Evolutionary conservation across 2,113 vertebrate species (phyloP).

Genomic region (Apodemus sylvaticus): DNA sequence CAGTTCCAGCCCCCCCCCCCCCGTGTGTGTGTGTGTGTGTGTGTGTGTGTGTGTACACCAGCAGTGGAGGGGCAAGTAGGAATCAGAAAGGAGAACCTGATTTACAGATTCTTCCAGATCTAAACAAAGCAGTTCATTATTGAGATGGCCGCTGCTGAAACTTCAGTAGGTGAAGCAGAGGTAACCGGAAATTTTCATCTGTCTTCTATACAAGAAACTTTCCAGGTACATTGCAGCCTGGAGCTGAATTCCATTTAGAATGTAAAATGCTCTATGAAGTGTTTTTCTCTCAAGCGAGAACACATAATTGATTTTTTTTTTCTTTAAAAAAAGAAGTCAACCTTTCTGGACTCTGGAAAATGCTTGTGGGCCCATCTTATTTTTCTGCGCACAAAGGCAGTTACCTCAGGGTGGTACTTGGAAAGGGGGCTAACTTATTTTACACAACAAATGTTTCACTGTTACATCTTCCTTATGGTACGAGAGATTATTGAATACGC

Average conservation of each 20-base stretch:
- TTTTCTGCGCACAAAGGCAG: constrained; percentile 71
- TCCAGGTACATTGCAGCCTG: constrained; percentile 57
- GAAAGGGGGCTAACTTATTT: constrained; percentile 60
- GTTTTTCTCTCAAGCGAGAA: constrained; percentile 73
- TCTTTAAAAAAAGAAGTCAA: constrained; percentile 68
- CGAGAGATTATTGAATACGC: constrained; percentile 48
- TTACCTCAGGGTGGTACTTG: constrained; percentile 65
- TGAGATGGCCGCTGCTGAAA: neutral
- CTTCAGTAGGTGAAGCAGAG: neutral
- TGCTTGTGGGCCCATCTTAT: constrained; percentile 47
- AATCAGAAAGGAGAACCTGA: neutral
- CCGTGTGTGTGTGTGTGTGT: neutral
- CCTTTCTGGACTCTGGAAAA: constrained; percentile 64
- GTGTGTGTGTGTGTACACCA: too few species aligned
- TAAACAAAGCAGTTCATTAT: constrained; percentile 32
- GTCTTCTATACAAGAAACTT: constrained; percentile 36
- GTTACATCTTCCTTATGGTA: constrained; percentile 38
- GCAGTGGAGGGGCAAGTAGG: neutral
- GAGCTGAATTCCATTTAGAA: constrained; percentile 62
- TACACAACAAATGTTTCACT: constrained; percentile 64
- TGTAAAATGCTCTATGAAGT: constrained; percentile 68
- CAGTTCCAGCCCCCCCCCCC: too few species aligned
- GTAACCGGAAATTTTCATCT: constrained; percentile 53
- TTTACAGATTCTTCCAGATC: neutral
- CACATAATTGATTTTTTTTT: constrained; percentile 78